phyloP scores from a whole-genome alignment of 2,797 vertebrate genomes.

The Prunella strophiata region DNA sequence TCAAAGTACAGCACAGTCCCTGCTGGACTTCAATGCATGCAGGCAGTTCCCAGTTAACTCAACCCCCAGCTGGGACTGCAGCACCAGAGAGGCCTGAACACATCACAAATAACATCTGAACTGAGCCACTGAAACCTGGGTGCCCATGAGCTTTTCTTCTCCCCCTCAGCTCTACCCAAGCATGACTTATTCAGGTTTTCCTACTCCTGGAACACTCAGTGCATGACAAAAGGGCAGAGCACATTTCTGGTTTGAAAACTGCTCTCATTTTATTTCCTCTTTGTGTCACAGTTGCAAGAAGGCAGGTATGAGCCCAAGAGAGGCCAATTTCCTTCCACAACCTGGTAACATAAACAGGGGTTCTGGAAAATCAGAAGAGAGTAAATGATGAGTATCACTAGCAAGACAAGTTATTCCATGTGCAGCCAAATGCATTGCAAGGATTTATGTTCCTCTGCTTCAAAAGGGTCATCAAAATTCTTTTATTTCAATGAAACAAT shows the following conservation, averaged over 20 bases:
- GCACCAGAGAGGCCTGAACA: neutral
- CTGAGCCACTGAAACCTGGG: neutral
- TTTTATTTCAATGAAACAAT: neutral
- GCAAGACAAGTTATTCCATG: neutral
- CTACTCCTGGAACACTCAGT: neutral
- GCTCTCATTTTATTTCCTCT: neutral
- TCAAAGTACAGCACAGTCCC: neutral
- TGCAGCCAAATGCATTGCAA: neutral
- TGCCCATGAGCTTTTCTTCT: neutral
- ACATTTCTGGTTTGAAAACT: neutral
- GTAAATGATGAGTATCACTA: neutral
- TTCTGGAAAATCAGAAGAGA: constrained; percentile 17
- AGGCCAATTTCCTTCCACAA: neutral
- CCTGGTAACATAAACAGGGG: neutral
- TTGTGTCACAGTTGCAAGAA: neutral
- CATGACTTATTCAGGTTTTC: neutral
- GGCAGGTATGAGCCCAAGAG: neutral
- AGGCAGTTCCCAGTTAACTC: neutral
- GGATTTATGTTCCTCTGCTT: neutral
- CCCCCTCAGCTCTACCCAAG: neutral
- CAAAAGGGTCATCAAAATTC: neutral
- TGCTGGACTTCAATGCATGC: neutral
- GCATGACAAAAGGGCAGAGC: neutral
- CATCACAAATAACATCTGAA: neutral
- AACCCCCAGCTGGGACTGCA: neutral